A percentile compares a stretch with the other conserved stretches of the same genome.
Evolutionary conservation across 2,797 vertebrate genomes (phyloP).

Genomic region (Periparus ater): DNA sequence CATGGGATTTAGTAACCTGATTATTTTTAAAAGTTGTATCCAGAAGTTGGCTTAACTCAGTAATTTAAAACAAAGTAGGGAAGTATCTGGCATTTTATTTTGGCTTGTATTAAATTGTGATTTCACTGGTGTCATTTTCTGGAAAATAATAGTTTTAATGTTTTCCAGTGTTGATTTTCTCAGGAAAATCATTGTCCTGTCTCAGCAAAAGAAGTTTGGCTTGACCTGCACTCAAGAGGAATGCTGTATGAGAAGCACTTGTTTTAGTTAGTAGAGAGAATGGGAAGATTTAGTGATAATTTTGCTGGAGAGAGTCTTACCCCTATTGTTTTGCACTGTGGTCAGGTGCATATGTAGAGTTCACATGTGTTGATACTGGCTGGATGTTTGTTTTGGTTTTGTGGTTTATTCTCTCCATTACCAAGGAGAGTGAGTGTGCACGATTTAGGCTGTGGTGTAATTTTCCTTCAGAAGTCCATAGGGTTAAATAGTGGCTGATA

Average conservation of each 20-base stretch:
- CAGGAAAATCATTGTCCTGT: not conserved
- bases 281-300: not conserved
- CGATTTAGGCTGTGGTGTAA: not conserved
- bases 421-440: not conserved
- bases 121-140: not conserved
- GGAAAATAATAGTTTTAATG: not conserved
- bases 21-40: not conserved
- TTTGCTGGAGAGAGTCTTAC: not conserved
- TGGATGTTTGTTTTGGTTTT: not conserved
- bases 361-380: not conserved
- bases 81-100: not conserved
- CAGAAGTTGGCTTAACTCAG: not conserved
- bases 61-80: not conserved
- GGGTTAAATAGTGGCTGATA: not conserved
- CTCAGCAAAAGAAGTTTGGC: not conserved
- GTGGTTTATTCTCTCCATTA: not conserved
- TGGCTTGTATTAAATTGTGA: not conserved
- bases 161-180: not conserved
- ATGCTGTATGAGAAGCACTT: not conserved
- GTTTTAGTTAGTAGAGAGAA: not conserved
- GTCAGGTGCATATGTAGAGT: not conserved
- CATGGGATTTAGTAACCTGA: not conserved
- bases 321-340: not conserved
- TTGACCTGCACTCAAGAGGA: not conserved
- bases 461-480: not conserved